Evolutionary conservation across 53 echinoderm and acorn worm genomes (phyloP), one percentile per base, ranked within the genome.

Genomic region (Luidia sarsii): DNA sequence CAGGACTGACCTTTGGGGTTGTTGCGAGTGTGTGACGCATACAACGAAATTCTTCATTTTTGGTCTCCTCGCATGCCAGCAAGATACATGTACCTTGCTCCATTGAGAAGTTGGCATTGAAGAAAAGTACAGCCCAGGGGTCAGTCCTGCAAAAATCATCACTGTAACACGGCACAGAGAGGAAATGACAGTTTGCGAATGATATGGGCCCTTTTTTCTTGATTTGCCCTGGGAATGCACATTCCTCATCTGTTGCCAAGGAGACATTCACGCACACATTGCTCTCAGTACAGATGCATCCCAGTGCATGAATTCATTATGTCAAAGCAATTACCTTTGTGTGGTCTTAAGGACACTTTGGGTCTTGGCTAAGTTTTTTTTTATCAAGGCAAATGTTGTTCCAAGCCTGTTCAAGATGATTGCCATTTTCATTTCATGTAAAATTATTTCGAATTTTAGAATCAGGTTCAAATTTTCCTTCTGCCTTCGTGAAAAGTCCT

Each of bases 41-140:
- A 61, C 45, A 77, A 60, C 48, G 38, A 77, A 77, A 39, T 46
- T 77, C 77, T 77, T 77, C 59, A 60, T 61, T 61, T 59, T 77
- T 62, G 77, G 59, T 77, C 77, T 77, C 61, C 59, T 46, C 61
- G 77, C 77, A 18, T 57, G 45, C 45, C 60, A 67, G 45, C 67
- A 45, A 77, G 57, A 77, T 61, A 77, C 41, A 57, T 56, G 56
- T 39, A 7, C 29, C 56, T 48, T 61, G 48, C 43, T n/a, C n/a
- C n/a, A n/a, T n/a, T 59, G 43, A 77, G 77, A 61, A 45, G 33
- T 48, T 38, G 33, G 36, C 29, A 45, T 77, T 30, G 60, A 61
- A 77, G 77, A 32, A 77, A 77, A 77, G 77, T 77, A 48, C 77
- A 77, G 1, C 2, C 9, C 48, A 0, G 48, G 20, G 77, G 77